These are phyloP conservation scores for fruit fly (Drosophila melanogaster) DNA, from an alignment of 1,140 invertebrate genomes.

Conservation along the genomic window Release_6_plus_ISO1_MT NT_033779.5:15593501-15594000, in stretches of 20 bases:
- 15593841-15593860: constrained; percentile 19
- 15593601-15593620: constrained; percentile 39
- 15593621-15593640: not conserved
- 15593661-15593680: constrained; percentile 68
- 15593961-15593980: constrained; percentile 23
- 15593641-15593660: constrained; percentile 14
- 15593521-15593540: constrained; percentile 58
- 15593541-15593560: constrained; percentile 73
- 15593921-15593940: constrained; percentile 43
- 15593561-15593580: constrained; percentile 1
- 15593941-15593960: constrained; percentile 61
- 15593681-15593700: constrained; percentile 65
- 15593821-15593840: constrained; percentile 65
- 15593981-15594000: not conserved
- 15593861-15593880: constrained; percentile 27
- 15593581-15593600: constrained; percentile 15
- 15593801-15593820: constrained; percentile 58
- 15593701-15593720: constrained; percentile 59
- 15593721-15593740: constrained; percentile 62
- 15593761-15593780: constrained; percentile 30
- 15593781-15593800: constrained; percentile 39
- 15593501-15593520: not conserved
- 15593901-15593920: constrained; percentile 27
- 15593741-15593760: constrained; percentile 60
- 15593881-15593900: constrained; percentile 34